A percentile compares a stretch with the other conserved stretches of the same genome.
Evolutionary conservation across 2,888 invertebrate species (phyloP).

Genomic region (Spilosoma lubricipeda): DNA sequence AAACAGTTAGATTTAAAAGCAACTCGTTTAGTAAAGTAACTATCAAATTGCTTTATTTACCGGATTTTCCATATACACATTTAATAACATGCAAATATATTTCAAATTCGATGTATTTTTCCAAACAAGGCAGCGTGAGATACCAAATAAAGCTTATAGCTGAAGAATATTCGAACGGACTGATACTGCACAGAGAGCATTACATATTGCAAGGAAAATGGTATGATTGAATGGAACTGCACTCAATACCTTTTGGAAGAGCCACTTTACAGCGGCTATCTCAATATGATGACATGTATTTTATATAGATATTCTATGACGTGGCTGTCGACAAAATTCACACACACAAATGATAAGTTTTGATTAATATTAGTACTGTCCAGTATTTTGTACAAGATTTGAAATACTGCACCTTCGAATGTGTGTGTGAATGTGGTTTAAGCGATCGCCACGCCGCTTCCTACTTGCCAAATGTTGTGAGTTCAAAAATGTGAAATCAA

Average conservation of each 20-base stretch:
- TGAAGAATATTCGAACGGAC: neutral
- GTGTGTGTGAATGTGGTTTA: too few species aligned
- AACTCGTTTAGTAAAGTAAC: too few species aligned
- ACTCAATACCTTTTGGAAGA: neutral
- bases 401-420: too few species aligned
- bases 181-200: neutral
- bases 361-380: neutral
- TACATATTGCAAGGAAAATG: neutral
- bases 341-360: neutral
- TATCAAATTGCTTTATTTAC: too few species aligned
- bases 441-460: too few species aligned
- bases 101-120: neutral
- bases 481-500: too few species aligned
- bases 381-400: neutral
- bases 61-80: neutral
- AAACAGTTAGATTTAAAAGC: too few species aligned
- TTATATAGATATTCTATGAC: neutral
- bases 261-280: neutral
- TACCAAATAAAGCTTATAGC: neutral
- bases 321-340: neutral
- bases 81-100: neutral
- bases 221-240: neutral
- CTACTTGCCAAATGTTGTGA: too few species aligned
- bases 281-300: neutral
- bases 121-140: neutral